Base-by-base conservation (phyloP, 2,888 invertebrate species). In the Eustalomyia histrio region DNA sequence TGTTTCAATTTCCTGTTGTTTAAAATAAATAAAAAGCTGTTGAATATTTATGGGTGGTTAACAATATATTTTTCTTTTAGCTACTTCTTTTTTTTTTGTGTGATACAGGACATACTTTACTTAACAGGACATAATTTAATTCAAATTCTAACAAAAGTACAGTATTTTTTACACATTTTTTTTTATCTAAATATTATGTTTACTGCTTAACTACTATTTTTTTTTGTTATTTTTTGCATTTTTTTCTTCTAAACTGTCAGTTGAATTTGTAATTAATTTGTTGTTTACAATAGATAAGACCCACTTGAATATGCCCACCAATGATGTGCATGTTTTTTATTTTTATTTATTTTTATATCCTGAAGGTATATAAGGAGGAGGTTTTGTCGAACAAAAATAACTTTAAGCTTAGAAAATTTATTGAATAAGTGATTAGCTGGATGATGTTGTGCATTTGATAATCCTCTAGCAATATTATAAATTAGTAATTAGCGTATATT, bases 1-100 rank as follows among this genome's bases (percentile, higher is more conserved):
- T 86, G 84, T 83, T 85, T 86, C 86, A 86, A 86, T 87, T 87
- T 86, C 84, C 85, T 84, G 78, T 33, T 50, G 55, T 69, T 57
- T 64, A 14, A 43, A 1, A 3, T 61, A 16, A 18, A 57, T 69
- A 53, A 79, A 73, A 58, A 75, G 65, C 82, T 82, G 83, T 79
- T 84, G 79, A 75, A 81, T 83, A 80, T 80, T 83, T 82, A 83
- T 78, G 72, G 67, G 29, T 53, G 58, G 17, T 47, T 35, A 17
- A 12, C 50, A 57, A 58, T 55, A 64, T 12, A 18, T 33, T 47
- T 47, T 47, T 24, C 39, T 55, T 63, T 64, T 24, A 55, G 21
- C 14, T 10, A 35, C 7, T 35, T 9, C 2, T 39, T 39, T 39
- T 39, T 39, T 12, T 8, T 5, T 2, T 35, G 8, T 35, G 3